Evolutionary conservation across 2,888 invertebrate species (phyloP).

Genomic region (Lepidochitona cinerea): DNA sequence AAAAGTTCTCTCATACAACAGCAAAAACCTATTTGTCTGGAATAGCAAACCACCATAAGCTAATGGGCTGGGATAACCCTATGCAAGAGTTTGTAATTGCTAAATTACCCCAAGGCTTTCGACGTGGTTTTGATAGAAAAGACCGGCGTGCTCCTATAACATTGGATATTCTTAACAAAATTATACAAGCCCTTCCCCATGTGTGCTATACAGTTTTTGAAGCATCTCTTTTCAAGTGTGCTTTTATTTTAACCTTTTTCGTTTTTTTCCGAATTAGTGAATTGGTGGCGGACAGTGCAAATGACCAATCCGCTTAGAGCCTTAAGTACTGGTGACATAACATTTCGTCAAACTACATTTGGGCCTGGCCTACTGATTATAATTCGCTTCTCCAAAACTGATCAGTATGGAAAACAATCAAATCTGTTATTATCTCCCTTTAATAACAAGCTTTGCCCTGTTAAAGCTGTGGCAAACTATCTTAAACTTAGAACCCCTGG

Average conservation of each 20-base stretch:
- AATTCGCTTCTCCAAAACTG: neutral
- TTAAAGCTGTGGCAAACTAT: too few species aligned
- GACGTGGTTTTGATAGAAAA: neutral
- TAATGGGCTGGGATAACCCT: neutral
- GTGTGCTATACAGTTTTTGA: neutral
- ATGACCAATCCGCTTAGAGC: neutral
- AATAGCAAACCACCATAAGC: neutral
- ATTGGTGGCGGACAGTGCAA: neutral
- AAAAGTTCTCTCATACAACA: neutral
- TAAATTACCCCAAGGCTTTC: neutral
- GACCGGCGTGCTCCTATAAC: neutral
- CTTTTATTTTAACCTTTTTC: slow-evolving; percentile 2
- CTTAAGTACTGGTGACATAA: neutral
- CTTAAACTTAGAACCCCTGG: too few species aligned
- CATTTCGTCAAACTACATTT: neutral
- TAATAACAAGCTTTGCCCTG: too few species aligned
- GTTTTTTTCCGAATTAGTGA: neutral
- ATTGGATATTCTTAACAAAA: neutral
- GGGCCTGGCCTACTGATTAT: neutral
- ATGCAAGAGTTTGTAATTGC: neutral
- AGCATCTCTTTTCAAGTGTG: neutral
- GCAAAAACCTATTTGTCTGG: neutral
- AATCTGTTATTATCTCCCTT: neutral
- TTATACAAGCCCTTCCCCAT: neutral
- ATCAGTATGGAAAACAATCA: neutral